phyloP scores from a whole-genome alignment of 2,888 invertebrate species.

The Pecten maximus region DNA sequence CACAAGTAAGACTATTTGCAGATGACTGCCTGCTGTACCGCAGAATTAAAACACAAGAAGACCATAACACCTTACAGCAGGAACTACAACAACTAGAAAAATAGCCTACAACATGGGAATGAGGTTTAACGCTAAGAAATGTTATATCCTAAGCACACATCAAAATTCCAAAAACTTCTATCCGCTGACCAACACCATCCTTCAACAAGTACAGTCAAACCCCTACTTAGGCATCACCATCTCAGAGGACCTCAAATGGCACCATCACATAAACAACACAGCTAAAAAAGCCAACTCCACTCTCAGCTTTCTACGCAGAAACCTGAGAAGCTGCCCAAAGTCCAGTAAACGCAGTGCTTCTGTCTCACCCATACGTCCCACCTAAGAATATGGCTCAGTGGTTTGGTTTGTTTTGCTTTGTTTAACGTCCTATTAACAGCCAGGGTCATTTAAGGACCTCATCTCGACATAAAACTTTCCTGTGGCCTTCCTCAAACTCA shows the following conservation, averaged over 20 bases:
- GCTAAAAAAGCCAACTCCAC: conserved; percentile 53
- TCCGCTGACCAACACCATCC: conserved; percentile 44
- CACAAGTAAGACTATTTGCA: conserved; percentile 43
- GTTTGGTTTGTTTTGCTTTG: too few species aligned
- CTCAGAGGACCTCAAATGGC: conserved; percentile 55
- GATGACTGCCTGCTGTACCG: conserved; percentile 50
- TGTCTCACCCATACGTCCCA: too few species aligned
- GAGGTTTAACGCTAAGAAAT: conserved; percentile 55
- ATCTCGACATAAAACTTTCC: too few species aligned
- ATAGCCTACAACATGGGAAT: conserved; percentile 54
- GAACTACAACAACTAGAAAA: conserved; percentile 48
- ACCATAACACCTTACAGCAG: conserved; percentile 40
- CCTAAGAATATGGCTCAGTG: too few species aligned
- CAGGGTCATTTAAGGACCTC: too few species aligned
- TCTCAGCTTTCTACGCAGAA: conserved; percentile 52
- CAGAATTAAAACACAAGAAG: background rate
- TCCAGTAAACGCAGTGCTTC: too few species aligned
- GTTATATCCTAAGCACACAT: conserved; percentile 41
- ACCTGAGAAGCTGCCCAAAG: conserved; percentile 48
- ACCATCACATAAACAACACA: conserved; percentile 50
- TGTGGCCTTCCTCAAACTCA: too few species aligned
- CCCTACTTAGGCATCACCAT: conserved; percentile 53
- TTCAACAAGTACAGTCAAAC: conserved; percentile 47
- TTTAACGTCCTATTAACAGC: too few species aligned
- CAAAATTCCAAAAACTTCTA: conserved; percentile 42